These are phyloP conservation scores for Phrynosoma blainvillii DNA, from an alignment of 2,113 vertebrate species.

Conservation along the genomic window DNA sequence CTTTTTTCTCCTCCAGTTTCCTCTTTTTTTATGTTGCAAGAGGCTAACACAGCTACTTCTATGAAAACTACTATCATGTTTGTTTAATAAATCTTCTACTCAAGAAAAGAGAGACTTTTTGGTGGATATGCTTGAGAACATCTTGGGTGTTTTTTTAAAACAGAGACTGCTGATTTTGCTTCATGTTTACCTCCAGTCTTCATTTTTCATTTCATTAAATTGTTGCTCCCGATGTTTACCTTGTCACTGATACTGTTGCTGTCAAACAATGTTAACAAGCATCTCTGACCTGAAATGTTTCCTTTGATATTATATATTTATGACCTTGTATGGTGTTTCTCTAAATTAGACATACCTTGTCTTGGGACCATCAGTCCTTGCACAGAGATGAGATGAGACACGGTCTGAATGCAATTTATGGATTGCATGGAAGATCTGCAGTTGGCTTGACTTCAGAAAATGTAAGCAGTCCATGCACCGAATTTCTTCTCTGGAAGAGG, in stretches of 20 bases:
- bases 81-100: slow-evolving; percentile 15
- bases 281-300: background rate
- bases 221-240: slow-evolving; percentile 13
- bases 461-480: slow-evolving; percentile 15
- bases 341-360: slow-evolving; percentile 42
- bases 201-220: slow-evolving; percentile 22
- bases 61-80: background rate
- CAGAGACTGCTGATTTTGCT: fast-evolving
- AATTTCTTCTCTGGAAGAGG: slow-evolving; percentile 41
- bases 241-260: slow-evolving; percentile 6
- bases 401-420: slow-evolving; percentile 6
- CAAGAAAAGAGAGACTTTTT: background rate
- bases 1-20: too few species aligned
- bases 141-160: background rate
- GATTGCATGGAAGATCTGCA: slow-evolving; percentile 26
- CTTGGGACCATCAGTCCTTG: slow-evolving; percentile 19
- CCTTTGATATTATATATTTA: slow-evolving; percentile 32
- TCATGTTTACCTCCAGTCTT: background rate
- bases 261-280: slow-evolving; percentile 19
- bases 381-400: slow-evolving; percentile 19
- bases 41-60: too few species aligned
- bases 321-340: background rate
- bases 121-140: background rate
- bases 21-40: too few species aligned
- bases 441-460: slow-evolving; percentile 25